These are phyloP conservation scores for Chionis minor DNA, from an alignment of 2,113 vertebrate genomes.

Conservation along the genomic window DNA sequence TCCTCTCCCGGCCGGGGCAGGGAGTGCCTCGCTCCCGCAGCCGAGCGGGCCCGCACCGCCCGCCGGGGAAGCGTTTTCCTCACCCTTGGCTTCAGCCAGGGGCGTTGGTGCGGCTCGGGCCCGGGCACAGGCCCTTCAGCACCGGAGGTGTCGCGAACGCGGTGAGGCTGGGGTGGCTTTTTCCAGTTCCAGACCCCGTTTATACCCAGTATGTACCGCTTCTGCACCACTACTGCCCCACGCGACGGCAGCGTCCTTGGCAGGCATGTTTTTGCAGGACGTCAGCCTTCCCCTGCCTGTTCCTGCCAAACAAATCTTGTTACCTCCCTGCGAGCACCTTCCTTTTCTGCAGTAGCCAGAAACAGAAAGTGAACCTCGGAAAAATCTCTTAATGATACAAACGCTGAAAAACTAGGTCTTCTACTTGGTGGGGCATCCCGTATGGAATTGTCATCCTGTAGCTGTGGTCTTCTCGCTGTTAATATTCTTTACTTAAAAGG, in stretches of 20 bases:
- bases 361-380: accelerated
- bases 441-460: accelerated
- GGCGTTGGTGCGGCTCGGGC: accelerated
- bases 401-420: accelerated
- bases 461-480: neutral
- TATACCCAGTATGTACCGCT: accelerated
- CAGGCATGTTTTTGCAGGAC: accelerated
- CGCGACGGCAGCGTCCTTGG: neutral
- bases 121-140: neutral
- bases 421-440: accelerated
- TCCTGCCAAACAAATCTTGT: accelerated
- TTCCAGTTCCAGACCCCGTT: accelerated
- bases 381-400: neutral
- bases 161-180: accelerated
- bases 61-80: neutral
- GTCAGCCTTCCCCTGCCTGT: accelerated
- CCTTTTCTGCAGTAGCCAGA: neutral
- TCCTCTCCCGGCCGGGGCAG: neutral
- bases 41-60: too few species aligned
- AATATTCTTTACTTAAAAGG: neutral
- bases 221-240: neutral
- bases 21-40: neutral
- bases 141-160: accelerated
- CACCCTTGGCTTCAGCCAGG: accelerated
- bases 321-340: too few species aligned